Evolutionary conservation across 2,113 vertebrate genomes (phyloP).

Genomic region (Xyliphius kryptos): DNA sequence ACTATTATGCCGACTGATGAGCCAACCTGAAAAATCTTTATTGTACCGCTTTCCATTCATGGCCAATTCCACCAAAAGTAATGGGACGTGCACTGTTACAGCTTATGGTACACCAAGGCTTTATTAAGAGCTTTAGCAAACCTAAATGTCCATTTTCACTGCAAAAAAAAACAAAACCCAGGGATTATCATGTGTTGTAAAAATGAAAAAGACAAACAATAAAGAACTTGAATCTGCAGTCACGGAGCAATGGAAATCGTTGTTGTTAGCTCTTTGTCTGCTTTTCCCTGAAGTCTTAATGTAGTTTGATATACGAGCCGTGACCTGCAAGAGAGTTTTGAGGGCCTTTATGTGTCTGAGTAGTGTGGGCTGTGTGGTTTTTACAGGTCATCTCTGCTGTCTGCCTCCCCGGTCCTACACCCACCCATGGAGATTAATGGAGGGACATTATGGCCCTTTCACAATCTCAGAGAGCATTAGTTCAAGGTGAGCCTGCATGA

Average conservation of each 20-base stretch:
- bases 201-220: too few species aligned
- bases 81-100: too few species aligned
- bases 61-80: too few species aligned
- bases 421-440: slow-evolving; percentile 39
- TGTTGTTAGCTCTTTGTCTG: slow-evolving; percentile 25
- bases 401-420: slow-evolving; percentile 23
- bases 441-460: slow-evolving; percentile 42
- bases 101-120: too few species aligned
- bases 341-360: slow-evolving; percentile 32
- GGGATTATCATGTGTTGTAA: too few species aligned
- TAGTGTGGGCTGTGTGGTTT: slow-evolving; percentile 29
- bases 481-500: slow-evolving; percentile 43
- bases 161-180: too few species aligned
- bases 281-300: slow-evolving; percentile 30
- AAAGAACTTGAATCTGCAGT: not conserved
- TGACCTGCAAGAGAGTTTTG: slow-evolving; percentile 21
- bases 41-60: too few species aligned
- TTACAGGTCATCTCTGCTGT: slow-evolving; percentile 39
- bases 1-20: too few species aligned
- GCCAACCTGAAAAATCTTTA: too few species aligned
- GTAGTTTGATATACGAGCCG: slow-evolving; percentile 34
- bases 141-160: too few species aligned
- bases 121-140: too few species aligned
- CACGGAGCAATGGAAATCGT: not conserved
- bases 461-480: slow-evolving; percentile 36